These are phyloP conservation scores for Sarcophaga caerulescens DNA, from an alignment of 2,888 invertebrate genomes.

Conservation along the genomic window DNA sequence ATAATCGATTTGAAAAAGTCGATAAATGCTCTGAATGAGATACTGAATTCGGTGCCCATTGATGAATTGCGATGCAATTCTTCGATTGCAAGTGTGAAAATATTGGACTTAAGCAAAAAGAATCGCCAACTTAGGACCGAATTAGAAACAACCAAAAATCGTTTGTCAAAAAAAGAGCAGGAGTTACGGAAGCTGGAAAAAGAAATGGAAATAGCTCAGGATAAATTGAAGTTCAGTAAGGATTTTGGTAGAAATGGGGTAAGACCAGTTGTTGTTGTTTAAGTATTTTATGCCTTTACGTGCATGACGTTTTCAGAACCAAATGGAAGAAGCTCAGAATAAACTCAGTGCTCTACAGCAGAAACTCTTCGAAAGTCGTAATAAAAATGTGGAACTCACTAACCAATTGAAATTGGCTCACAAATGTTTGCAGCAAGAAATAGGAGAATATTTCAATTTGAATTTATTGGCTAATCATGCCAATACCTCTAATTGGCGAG, in stretches of 20 bases:
- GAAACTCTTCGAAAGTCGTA: slow-evolving; percentile 87
- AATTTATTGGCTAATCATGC: slow-evolving; percentile 83
- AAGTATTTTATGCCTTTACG: neutral
- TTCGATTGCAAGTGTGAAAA: slow-evolving; percentile 76
- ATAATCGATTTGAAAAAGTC: slow-evolving; percentile 76
- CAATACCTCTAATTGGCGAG: slow-evolving; percentile 86
- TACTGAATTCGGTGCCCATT: slow-evolving; percentile 77
- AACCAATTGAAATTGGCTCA: slow-evolving; percentile 88
- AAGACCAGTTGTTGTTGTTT: neutral
- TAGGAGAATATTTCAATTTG: slow-evolving; percentile 87
- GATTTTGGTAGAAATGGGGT: slow-evolving; percentile 65
- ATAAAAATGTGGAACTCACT: slow-evolving; percentile 86
- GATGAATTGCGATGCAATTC: slow-evolving; percentile 78
- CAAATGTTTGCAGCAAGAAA: slow-evolving; percentile 88
- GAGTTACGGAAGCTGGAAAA: slow-evolving; percentile 72
- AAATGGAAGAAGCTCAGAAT: slow-evolving; percentile 83
- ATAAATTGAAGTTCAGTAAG: slow-evolving; percentile 67
- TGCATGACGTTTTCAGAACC: slow-evolving; percentile 52
- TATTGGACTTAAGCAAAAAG: slow-evolving; percentile 78
- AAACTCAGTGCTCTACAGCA: slow-evolving; percentile 81
- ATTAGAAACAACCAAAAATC: slow-evolving; percentile 75
- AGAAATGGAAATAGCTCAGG: slow-evolving; percentile 70
- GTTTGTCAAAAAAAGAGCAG: slow-evolving; percentile 73
- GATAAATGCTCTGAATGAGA: slow-evolving; percentile 76
- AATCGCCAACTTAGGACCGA: slow-evolving; percentile 78